Evolutionary conservation across 2,888 invertebrate species (phyloP).

Genomic region (Sphaerophoria rueppellii): DNA sequence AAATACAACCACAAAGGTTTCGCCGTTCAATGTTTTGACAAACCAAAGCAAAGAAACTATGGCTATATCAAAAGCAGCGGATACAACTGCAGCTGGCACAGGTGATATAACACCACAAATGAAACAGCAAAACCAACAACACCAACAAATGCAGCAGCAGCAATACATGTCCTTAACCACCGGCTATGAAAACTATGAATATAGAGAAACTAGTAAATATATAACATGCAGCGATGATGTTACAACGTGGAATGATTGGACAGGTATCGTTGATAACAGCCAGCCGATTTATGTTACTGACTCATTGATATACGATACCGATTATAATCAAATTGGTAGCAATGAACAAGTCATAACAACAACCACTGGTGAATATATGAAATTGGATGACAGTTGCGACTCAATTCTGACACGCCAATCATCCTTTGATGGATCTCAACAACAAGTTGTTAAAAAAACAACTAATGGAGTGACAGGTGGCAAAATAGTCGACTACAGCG

Average conservation of each 20-base stretch:
- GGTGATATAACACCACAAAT: conserved; percentile 21
- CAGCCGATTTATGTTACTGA: conserved; percentile 61
- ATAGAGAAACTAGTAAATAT: conserved; percentile 46
- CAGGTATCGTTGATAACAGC: conserved; percentile 31
- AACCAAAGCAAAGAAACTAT: conserved; percentile 36
- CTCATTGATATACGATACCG: conserved; percentile 48
- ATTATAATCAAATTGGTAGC: conserved; percentile 45
- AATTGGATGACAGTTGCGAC: conserved; percentile 54
- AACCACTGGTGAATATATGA: conserved; percentile 39
- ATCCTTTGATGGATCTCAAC: conserved; percentile 35
- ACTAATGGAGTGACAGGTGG: conserved; percentile 47
- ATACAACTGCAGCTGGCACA: conserved; percentile 11
- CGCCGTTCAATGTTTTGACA: conserved; percentile 27
- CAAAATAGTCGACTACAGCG: conserved; percentile 76
- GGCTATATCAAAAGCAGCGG: conserved; percentile 34
- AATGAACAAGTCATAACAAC: conserved; percentile 10
- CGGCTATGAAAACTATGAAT: conserved; percentile 37
- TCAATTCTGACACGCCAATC: conserved; percentile 46
- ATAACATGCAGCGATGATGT: conserved; percentile 48
- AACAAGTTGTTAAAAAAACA: conserved; percentile 35
- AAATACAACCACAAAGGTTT: conserved; percentile 27
- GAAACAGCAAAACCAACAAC: too few relatives aligned
- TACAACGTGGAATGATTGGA: conserved; percentile 59
- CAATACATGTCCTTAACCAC: conserved; percentile 18
- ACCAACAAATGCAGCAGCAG: conserved; percentile 38